These are phyloP conservation scores for Brachionus calyciflorus DNA, from an alignment of 1,140 invertebrate species.

Conservation along the genomic window DNA sequence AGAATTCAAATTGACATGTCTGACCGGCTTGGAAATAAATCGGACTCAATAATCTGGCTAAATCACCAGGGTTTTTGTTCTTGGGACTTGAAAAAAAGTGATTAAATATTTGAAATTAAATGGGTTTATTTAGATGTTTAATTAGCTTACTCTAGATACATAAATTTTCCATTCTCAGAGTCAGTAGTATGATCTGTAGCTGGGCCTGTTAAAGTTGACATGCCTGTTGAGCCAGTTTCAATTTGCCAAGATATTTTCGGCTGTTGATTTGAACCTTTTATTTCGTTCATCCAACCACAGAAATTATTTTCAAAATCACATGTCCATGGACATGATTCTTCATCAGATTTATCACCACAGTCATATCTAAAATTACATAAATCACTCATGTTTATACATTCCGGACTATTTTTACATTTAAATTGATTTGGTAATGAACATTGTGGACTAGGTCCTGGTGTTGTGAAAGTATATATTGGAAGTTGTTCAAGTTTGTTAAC, in stretches of 20 bases:
- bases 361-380: slow-evolving; percentile 56
- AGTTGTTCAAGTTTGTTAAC: slow-evolving; percentile 17
- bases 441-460: not conserved
- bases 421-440: slow-evolving; percentile 20
- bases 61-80: slow-evolving; percentile 35
- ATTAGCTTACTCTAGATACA: slow-evolving; percentile 35
- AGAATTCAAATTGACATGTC: slow-evolving; percentile 45
- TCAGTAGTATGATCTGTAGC: not conserved
- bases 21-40: slow-evolving; percentile 50
- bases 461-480: slow-evolving; percentile 36
- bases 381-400: slow-evolving; percentile 50
- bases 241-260: slow-evolving; percentile 42
- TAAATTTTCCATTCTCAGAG: not conserved
- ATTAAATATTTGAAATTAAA: not conserved
- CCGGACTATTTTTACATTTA: slow-evolving; percentile 19
- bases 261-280: slow-evolving; percentile 22
- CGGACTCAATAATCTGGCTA: slow-evolving; percentile 51
- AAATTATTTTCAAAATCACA: slow-evolving; percentile 38
- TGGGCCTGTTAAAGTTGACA: slow-evolving; percentile 9
- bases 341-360: slow-evolving; percentile 55
- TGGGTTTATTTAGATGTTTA: too few species aligned
- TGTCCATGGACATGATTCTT: slow-evolving; percentile 52
- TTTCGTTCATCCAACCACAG: slow-evolving; percentile 28
- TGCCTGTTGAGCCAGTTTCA: not conserved
- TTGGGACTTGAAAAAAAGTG: not conserved